phyloP scores from a whole-genome alignment of 2,797 vertebrate genomes.

The Crocodylus rhombifer region DNA sequence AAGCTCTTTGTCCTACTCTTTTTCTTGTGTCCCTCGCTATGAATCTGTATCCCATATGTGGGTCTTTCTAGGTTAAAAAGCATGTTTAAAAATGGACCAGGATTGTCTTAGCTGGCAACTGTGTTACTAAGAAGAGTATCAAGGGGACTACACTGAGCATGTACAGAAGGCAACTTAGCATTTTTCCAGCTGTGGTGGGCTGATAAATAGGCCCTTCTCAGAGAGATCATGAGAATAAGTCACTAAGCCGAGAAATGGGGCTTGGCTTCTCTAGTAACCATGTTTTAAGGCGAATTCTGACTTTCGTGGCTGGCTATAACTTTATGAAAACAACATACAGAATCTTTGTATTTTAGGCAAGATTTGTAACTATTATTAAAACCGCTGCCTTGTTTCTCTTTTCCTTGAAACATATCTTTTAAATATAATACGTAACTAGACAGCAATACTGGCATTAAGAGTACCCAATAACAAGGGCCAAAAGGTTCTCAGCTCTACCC shows the following conservation, averaged over 20 bases:
- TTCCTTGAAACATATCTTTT: not conserved
- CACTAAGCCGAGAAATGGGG: not conserved
- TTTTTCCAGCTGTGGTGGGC: not conserved
- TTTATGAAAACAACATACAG: not conserved
- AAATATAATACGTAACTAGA: fast-evolving
- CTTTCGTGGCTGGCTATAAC: not conserved
- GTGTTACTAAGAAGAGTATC: not conserved
- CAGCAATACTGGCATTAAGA: not conserved
- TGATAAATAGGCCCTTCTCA: not conserved
- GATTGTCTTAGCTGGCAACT: not conserved
- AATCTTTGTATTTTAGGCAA: not conserved
- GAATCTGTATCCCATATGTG: fast-evolving
- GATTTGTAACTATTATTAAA: not conserved
- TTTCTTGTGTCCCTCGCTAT: fast-evolving
- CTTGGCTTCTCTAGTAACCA: not conserved
- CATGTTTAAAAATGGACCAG: not conserved
- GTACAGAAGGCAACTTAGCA: not conserved
- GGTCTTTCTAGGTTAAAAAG: not conserved
- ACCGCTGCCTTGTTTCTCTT: not conserved
- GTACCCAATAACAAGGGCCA: not conserved
- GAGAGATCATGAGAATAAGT: not conserved
- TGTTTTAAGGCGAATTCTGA: not conserved
- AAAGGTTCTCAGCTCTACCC: not conserved
- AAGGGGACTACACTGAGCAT: not conserved
- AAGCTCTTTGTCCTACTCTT: not conserved